Evolutionary conservation across 2,113 vertebrate genomes (phyloP).

Genomic region (Nothocercus julius): DNA sequence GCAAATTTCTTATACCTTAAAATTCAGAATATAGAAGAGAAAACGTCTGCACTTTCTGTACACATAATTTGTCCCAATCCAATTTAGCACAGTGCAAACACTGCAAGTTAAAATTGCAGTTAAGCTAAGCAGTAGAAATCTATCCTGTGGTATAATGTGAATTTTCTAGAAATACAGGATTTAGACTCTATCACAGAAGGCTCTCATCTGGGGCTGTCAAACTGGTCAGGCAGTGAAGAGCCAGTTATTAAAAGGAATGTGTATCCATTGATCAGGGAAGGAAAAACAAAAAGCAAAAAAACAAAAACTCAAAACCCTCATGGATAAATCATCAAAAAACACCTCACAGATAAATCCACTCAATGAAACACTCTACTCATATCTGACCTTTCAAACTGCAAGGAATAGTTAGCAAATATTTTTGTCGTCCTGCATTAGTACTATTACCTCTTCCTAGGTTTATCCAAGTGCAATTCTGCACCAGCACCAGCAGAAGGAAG

Average conservation of each 20-base stretch:
- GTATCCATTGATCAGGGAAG: rapidly evolving
- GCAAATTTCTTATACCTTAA: not conserved
- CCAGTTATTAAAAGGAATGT: not conserved
- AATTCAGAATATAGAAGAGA: not conserved
- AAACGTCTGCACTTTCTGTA: not conserved
- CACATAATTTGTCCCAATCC: not conserved
- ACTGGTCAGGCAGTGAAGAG: not conserved
- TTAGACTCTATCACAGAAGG: not conserved
- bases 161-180: not conserved
- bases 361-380: not conserved
- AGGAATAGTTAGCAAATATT: not conserved
- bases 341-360: not conserved
- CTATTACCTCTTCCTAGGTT: not conserved
- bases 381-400: not conserved
- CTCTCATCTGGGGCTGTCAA: not conserved
- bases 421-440: no score
- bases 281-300: not conserved
- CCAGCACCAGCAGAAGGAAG: slow-evolving; percentile 60
- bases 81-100: not conserved
- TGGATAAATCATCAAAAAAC: not conserved
- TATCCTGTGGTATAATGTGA: not conserved
- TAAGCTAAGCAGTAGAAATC: not conserved
- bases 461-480: not conserved
- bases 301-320: no score
- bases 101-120: not conserved